phyloP scores from a whole-genome alignment of 2,797 vertebrate genomes.

The Ficedula albicollis region DNA sequence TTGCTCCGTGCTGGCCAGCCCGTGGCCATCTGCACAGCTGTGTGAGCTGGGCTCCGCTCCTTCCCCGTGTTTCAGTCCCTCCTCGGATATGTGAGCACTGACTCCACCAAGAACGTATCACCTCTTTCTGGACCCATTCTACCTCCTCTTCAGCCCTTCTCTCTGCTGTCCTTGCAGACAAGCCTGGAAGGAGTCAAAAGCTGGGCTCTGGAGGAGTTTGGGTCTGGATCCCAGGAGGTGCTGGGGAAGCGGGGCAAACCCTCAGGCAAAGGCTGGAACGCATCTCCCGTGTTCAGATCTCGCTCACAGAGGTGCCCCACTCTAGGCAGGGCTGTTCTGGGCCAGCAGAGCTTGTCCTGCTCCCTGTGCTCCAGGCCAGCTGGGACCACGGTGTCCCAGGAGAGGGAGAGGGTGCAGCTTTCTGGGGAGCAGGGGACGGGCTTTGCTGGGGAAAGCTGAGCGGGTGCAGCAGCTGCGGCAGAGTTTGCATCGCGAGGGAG shows the following conservation, averaged over 20 bases:
- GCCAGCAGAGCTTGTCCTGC: neutral
- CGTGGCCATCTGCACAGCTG: neutral
- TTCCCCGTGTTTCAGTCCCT: neutral
- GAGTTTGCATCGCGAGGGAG: neutral
- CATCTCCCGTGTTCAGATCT: rapidly evolving
- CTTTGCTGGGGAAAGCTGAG: neutral
- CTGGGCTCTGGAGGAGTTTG: neutral
- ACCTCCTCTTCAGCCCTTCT: neutral
- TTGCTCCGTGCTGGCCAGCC: neutral
- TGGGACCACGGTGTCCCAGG: neutral
- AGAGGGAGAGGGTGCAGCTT: neutral
- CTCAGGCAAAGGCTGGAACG: neutral
- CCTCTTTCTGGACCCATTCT: neutral
- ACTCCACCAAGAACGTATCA: neutral
- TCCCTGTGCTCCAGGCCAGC: neutral
- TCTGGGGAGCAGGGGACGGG: neutral
- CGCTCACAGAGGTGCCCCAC: neutral
- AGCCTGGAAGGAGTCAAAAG: neutral
- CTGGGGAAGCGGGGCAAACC: neutral
- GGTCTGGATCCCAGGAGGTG: neutral
- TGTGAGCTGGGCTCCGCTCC: neutral
- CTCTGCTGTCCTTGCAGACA: neutral
- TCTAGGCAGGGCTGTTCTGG: neutral
- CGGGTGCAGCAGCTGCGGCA: neutral
- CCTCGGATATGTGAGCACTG: neutral